A percentile compares a stretch with the other conserved stretches of the same genome.
Conservation (phyloP, 2,888 invertebrate genomes). For the Drosophila eohydei region DNA sequence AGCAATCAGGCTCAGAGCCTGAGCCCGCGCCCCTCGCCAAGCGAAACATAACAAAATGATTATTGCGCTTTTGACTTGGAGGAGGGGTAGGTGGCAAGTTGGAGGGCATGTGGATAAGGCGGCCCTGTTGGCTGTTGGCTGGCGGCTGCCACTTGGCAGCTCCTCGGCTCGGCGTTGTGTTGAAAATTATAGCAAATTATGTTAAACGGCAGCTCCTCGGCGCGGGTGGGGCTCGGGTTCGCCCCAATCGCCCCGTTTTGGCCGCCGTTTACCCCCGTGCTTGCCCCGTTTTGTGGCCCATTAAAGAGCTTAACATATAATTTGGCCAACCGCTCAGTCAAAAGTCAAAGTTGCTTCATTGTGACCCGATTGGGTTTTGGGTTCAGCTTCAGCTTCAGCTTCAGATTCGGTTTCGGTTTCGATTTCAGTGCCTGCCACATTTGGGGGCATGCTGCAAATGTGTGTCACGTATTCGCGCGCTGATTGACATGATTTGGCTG, state of each 20-base stretch:
- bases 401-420: conserved; percentile 5
- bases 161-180: conserved; percentile 65
- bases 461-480: conserved; percentile 70
- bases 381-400: conserved; percentile 4
- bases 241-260: conserved; percentile 49
- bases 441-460: conserved; percentile 56
- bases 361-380: conserved; percentile 36
- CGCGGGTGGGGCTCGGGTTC: conserved; percentile 56
- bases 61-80: conserved; percentile 64
- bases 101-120: conserved; percentile 6
- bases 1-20: conserved; percentile 61
- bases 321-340: conserved; percentile 59
- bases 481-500: conserved; percentile 75
- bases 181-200: conserved; percentile 84
- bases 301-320: conserved; percentile 68
- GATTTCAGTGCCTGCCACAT: conserved; percentile 6
- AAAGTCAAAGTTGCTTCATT: conserved; percentile 63
- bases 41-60: conserved; percentile 73
- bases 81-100: background rate
- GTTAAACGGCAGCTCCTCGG: conserved; percentile 82
- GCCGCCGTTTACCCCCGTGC: conserved; percentile 24
- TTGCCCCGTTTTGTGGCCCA: conserved; percentile 46
- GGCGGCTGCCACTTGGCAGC: conserved; percentile 60
- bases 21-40: background rate
- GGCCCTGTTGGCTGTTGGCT: conserved; percentile 7